Evolutionary conservation across 2,797 vertebrate genomes (phyloP).

Genomic region (Chromobotia macracanthus): DNA sequence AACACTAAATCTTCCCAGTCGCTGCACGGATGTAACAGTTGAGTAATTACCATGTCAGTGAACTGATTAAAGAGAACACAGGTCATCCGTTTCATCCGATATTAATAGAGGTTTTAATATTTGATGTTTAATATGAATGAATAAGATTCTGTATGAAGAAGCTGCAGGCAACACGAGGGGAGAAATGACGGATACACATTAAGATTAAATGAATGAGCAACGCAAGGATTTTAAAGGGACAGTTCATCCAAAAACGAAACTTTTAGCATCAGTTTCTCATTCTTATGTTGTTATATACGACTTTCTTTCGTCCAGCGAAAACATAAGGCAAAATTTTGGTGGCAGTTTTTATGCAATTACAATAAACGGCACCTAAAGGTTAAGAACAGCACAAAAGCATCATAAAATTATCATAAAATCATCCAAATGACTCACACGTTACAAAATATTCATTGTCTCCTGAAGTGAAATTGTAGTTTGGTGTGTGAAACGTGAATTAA

Average conservation of each 20-base stretch:
- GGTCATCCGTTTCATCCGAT: conserved; percentile 35
- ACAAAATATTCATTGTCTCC: too few species aligned
- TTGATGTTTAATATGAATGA: conserved; percentile 41
- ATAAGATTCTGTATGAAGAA: conserved; percentile 23
- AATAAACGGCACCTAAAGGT: background rate
- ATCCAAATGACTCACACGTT: background rate
- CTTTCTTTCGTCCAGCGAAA: background rate
- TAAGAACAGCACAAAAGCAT: background rate
- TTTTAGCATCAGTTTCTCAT: too few species aligned
- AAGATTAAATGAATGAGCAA: background rate
- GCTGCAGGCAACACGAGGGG: background rate
- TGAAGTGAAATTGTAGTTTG: too few species aligned
- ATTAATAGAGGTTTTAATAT: conserved; percentile 49
- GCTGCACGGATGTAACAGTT: conserved; percentile 14
- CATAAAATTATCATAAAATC: background rate
- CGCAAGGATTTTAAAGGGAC: background rate
- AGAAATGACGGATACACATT: background rate
- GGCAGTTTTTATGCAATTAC: background rate
- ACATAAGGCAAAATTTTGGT: background rate
- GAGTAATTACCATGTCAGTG: conserved; percentile 31
- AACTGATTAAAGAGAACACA: conserved; percentile 42
- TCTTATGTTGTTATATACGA: background rate
- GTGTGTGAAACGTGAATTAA: too few species aligned
- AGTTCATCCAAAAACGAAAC: background rate
- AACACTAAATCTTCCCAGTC: conserved; percentile 26